These are phyloP conservation scores for Epizoanthus scotinus DNA, from an alignment of 92 coral and sea anemone species.

Conservation along the genomic window DNA sequence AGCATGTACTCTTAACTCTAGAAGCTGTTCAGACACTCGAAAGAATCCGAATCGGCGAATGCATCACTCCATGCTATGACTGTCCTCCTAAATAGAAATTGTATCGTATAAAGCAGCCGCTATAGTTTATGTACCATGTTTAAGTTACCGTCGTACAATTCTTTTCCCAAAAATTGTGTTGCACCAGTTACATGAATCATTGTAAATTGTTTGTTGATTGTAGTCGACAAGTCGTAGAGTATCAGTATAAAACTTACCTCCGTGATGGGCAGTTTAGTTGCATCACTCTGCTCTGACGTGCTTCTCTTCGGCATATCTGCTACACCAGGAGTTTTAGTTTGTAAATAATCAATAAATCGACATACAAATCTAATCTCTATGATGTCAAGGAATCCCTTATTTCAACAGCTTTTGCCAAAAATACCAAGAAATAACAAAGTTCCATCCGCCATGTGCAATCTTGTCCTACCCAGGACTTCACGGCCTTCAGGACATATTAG, in stretches of 20 bases:
- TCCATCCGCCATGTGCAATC: constrained; percentile 86
- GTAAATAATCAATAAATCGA: not conserved
- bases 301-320: constrained; percentile 35
- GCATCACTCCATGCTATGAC: too few relatives aligned
- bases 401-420: not conserved
- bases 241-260: constrained; percentile 23
- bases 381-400: not conserved
- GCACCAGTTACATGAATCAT: too few relatives aligned
- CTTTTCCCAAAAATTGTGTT: too few relatives aligned
- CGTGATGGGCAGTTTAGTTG: not conserved
- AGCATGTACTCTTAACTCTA: too few relatives aligned
- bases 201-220: not conserved
- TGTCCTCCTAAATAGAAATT: too few relatives aligned
- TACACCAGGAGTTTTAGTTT: not conserved
- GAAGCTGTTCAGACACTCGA: too few relatives aligned
- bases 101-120: too few relatives aligned
- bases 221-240: too few relatives aligned
- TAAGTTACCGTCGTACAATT: too few relatives aligned
- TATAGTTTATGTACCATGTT: too few relatives aligned
- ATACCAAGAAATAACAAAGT: constrained; percentile 18
- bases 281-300: not conserved
- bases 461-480: constrained; percentile 36
- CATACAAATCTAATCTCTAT: not conserved
- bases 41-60: too few relatives aligned
- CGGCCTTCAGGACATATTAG: not conserved